A percentile compares a stretch with the other conserved stretches of the same genome.
phyloP scores from a whole-genome alignment of 2,113 vertebrate species.

The Pipra filicauda region DNA sequence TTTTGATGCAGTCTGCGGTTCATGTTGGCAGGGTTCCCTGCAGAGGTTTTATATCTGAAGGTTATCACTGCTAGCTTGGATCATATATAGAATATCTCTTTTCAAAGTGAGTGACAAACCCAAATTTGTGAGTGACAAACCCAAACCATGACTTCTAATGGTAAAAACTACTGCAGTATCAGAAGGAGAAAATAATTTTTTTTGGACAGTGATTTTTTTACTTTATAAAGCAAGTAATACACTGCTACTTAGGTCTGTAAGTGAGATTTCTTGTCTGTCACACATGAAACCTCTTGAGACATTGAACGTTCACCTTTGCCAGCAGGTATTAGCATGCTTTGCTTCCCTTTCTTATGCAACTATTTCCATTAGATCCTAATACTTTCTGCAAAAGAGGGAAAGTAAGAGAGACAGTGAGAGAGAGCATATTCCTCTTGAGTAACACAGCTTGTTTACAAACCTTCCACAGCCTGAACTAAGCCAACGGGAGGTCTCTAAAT shows the following conservation, averaged over 20 bases:
- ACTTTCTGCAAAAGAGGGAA: background rate
- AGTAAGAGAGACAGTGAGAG: background rate
- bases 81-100: background rate
- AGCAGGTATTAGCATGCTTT: background rate
- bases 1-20: background rate
- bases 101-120: background rate
- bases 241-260: background rate
- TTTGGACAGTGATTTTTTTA: background rate
- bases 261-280: background rate
- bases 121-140: background rate
- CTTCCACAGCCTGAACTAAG: constrained; percentile 33
- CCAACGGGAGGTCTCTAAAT: constrained; percentile 55
- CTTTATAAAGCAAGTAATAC: background rate
- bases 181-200: background rate
- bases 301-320: background rate
- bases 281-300: background rate
- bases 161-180: background rate
- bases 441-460: constrained; percentile 65
- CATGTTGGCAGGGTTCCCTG: background rate
- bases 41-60: background rate
- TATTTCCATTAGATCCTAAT: background rate
- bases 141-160: background rate
- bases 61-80: background rate
- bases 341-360: background rate
- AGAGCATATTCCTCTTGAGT: constrained; percentile 36